Base-by-base conservation (phyloP, 2,113 vertebrate species). In the Malurus cyaneus region DNA sequence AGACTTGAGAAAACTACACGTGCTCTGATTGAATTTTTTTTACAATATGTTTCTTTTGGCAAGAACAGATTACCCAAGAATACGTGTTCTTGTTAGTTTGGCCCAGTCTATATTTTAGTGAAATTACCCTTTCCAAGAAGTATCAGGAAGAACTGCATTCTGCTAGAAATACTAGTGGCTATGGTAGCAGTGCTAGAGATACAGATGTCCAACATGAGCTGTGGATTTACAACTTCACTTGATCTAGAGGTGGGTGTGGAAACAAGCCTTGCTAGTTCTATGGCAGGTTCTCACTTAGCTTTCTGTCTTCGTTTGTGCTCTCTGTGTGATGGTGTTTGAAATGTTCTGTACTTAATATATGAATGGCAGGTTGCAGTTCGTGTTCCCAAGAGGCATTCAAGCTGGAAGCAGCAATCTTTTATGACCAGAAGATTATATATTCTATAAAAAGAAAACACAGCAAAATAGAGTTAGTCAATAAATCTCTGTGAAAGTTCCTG, bases 311-410 rank as follows among this genome's bases (percentile, higher is more conserved):
- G 64, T 87, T 77, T 59, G 76, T 46, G 19, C 36, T 49, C 62
- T 83, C 61, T 92, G 52, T 3, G 5, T 86, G 44, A 50, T 5
- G 47, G n/a, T 88, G 34, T 84, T 64, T 78, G 78, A 85, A 91
- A 79, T 61, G 49, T 92, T 92, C 83, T 87, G 61, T 72, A 15
- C 46, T 91, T 94, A 72, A 61, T 93, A 47, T 81, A 65, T 76
- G 77, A 87, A 64, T 47, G 65, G 32, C 67, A 65, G 19, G 36
- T 79, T 87, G 77, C 41, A 61, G 34, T 36, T 96, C 65, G 41
- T 81, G 61, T 89, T 95, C 70, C 69, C 61, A 61, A 44, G 86
- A 91, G 69, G 26, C 29, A 88, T 90, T 86, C 49, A 49, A 82
- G 32, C 56, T 28, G 17, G 52, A 53, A 91, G 36, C 34, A 78